phyloP scores from a whole-genome alignment of 2,113 vertebrate genomes.

The Octodon degus region DNA sequence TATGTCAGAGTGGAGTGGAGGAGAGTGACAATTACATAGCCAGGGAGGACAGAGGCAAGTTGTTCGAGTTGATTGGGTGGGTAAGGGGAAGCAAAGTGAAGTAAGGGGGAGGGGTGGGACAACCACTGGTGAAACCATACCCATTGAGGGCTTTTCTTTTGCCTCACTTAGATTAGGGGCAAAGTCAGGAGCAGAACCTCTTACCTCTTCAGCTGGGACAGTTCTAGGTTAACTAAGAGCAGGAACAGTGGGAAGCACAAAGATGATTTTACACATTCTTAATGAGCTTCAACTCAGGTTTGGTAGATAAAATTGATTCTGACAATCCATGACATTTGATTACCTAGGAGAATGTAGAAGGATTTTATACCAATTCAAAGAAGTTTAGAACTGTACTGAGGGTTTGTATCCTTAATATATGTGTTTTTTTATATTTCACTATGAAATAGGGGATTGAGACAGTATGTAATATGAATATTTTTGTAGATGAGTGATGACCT shows the following conservation, averaged over 20 bases:
- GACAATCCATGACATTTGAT: not conserved
- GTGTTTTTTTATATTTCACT: not conserved
- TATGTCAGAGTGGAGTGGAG: not conserved
- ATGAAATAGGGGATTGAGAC: not conserved
- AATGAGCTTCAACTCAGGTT: not conserved
- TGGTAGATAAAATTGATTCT: not conserved
- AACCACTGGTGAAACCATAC: not conserved
- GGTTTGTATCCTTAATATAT: not conserved
- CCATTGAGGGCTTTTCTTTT: not conserved
- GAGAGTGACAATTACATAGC: not conserved
- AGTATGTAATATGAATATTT: not conserved
- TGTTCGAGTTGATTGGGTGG: not conserved
- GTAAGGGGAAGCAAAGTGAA: not conserved
- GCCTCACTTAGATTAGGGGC: not conserved
- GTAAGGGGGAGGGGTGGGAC: not conserved
- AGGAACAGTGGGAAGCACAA: not conserved
- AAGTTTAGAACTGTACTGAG: not conserved
- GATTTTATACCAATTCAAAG: not conserved
- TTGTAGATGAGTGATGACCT: not conserved
- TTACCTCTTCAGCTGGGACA: not conserved
- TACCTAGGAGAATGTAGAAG: not conserved
- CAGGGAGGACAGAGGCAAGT: not conserved
- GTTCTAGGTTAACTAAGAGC: not conserved
- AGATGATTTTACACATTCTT: not conserved
- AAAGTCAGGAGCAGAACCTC: not conserved